These are phyloP conservation scores for Seison nebaliae DNA, from an alignment of 1,140 invertebrate genomes.

Conservation along the genomic window DNA sequence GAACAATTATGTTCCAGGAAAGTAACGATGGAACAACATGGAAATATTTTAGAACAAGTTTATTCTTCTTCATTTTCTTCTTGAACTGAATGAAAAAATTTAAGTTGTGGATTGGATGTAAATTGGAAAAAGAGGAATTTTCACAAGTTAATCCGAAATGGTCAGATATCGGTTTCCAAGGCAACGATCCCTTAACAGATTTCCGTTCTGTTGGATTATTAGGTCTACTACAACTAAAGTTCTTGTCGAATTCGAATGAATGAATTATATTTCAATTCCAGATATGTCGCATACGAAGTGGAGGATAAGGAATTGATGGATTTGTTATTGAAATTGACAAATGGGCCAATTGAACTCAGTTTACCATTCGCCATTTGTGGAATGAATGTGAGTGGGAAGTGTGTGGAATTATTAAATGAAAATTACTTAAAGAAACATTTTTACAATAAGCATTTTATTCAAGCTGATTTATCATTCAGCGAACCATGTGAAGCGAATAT, in stretches of 20 bases:
- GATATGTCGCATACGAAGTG: not conserved
- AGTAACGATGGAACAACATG: too few relatives aligned
- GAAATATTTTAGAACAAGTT: too few relatives aligned
- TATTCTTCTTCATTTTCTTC: too few relatives aligned
- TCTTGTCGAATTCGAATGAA: not conserved
- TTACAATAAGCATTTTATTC: slow-evolving; percentile 60
- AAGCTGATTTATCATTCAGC: too few relatives aligned
- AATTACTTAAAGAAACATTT: slow-evolving; percentile 64
- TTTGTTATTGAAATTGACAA: slow-evolving; percentile 40
- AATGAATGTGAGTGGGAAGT: slow-evolving; percentile 76
- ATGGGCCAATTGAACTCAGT: slow-evolving; percentile 51
- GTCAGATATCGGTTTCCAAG: slow-evolving; percentile 80
- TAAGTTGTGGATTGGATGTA: too few relatives aligned
- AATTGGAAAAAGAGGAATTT: too few relatives aligned
- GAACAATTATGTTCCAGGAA: too few relatives aligned
- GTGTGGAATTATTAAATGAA: slow-evolving; percentile 47
- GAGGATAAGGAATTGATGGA: not conserved
- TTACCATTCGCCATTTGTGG: slow-evolving; percentile 44
- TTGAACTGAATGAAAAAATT: too few relatives aligned
- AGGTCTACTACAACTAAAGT: slow-evolving; percentile 56
- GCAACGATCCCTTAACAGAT: slow-evolving; percentile 83
- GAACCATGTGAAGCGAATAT: too few relatives aligned
- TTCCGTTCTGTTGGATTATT: slow-evolving; percentile 90
- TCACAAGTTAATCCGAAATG: too few relatives aligned
- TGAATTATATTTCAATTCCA: slow-evolving; percentile 1